Percentiles rank a stretch among this genome's conserved stretches.
phyloP scores from a whole-genome alignment of 2,888 invertebrate genomes.

The Drosophila trichaetosa region DNA sequence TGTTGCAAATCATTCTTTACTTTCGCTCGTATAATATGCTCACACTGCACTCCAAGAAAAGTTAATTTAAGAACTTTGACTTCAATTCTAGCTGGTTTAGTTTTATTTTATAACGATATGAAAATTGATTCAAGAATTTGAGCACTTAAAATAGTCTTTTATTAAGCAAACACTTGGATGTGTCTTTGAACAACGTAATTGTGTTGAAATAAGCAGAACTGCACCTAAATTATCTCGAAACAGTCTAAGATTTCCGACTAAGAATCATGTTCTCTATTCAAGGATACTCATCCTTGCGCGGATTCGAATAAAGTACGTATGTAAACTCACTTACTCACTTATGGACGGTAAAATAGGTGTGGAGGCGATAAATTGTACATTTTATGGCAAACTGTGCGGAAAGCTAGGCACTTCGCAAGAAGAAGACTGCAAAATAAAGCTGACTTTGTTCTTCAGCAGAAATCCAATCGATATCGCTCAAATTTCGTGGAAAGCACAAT shows the following conservation, averaged over 20 bases:
- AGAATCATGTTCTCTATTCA: neutral
- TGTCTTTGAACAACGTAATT: neutral
- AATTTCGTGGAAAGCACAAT: neutral
- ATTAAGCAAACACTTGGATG: neutral
- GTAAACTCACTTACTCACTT: neutral
- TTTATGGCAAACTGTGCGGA: neutral
- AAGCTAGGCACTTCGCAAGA: neutral
- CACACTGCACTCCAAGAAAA: neutral
- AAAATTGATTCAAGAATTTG: neutral
- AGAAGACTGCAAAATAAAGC: neutral
- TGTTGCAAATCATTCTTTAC: conserved; percentile 2
- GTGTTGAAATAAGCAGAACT: neutral
- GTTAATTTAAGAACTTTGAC: neutral
- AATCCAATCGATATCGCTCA: neutral
- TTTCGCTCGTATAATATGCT: neutral
- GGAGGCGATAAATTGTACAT: neutral
- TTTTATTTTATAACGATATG: neutral
- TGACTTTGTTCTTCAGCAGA: neutral
- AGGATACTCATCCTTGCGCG: neutral
- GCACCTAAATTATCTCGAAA: neutral
- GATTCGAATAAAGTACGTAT: neutral
- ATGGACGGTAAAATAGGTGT: neutral
- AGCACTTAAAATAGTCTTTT: neutral
- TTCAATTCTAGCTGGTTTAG: neutral
- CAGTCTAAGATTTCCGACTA: neutral